Base-by-base conservation (phyloP, 1,140 invertebrate species). In the Stratiolaelaps scimitus region DNA sequence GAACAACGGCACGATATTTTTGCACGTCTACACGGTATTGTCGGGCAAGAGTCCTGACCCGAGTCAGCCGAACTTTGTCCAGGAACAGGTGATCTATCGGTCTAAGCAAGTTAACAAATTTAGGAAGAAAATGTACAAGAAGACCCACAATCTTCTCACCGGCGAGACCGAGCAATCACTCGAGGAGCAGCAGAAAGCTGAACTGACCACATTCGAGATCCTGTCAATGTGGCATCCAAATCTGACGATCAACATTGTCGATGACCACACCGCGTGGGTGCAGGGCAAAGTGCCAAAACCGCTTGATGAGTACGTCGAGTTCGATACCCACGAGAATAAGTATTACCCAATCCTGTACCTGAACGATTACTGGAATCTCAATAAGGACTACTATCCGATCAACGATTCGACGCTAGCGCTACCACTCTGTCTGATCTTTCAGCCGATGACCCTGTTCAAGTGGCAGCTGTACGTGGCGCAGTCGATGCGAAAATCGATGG, bases 221-320 rank as follows among this genome's bases (percentile, higher is more conserved):
- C 76, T 98, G 0, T 96, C 93, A 17, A 93, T 98, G 76, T 99
- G 94, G 94, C 96, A 99, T 83, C 92, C 93, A 1, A 99, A 99
- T 80, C 75, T 98, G 68, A 99, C 95, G 0, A 80, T 99, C 29
- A 97, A 95, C 78, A 74, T 98, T 43, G 83, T 98, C 26, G 87
- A 87, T 67, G 95, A 98, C 78, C 89, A 93, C 75, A 95, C 92
- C 0, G 83, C 85, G 69, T 98, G 94, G 94, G 82, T 86, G 10
- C 81, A 83, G 72, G 92, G 89, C 19, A 68, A 75, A 34, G 71
- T 98, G 10, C 92, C 93, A 6, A 81, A 85, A 45, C 92, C 93
- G 34, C 76, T 98, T 1, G 89, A 96, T 80, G 89, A 95, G 74
- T 93, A 83, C 84, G 76, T 98, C 13, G 83, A 89, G 70, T 98